These are phyloP conservation scores for Apis laboriosa DNA, from an alignment of 1,140 invertebrate species.

Conservation along the genomic window DNA sequence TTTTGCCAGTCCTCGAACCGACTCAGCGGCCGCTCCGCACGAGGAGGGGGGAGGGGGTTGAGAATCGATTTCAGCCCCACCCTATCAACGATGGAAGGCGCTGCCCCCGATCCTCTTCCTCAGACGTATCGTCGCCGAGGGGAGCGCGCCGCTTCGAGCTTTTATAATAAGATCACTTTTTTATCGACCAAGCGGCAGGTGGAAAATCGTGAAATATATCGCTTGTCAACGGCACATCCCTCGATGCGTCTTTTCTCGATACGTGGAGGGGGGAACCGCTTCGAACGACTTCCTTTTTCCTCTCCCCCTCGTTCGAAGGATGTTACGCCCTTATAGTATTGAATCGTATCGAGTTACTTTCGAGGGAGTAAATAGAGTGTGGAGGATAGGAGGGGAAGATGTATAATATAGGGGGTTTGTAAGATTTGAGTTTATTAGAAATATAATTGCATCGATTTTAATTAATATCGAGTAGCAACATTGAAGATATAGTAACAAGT, in stretches of 20 bases:
- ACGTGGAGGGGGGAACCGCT: too few relatives aligned
- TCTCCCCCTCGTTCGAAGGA: not conserved
- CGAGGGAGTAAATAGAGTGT: not conserved
- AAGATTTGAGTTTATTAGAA: too few relatives aligned
- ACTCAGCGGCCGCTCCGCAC: too few relatives aligned
- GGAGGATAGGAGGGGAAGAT: not conserved
- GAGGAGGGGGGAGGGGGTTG: conserved; percentile 35
- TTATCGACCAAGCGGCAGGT: conserved; percentile 30
- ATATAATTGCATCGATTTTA: too few relatives aligned
- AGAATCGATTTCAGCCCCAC: conserved; percentile 69
- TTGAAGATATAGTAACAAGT: too few relatives aligned
- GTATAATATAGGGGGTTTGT: too few relatives aligned
- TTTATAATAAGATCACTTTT: conserved; percentile 40
- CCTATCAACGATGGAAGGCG: conserved; percentile 48
- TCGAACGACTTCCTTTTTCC: not conserved
- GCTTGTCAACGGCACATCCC: conserved; percentile 5
- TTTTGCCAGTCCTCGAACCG: too few relatives aligned
- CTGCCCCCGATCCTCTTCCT: conserved; percentile 55
- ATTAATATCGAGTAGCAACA: too few relatives aligned
- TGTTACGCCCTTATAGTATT: not conserved
- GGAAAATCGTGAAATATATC: conserved; percentile 25
- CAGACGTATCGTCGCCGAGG: conserved; percentile 25
- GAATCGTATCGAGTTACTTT: not conserved
- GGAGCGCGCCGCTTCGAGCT: not conserved
- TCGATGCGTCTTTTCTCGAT: not conserved